phyloP scores from a whole-genome alignment of 1,140 invertebrate genomes.

The Nephila pilipes region DNA sequence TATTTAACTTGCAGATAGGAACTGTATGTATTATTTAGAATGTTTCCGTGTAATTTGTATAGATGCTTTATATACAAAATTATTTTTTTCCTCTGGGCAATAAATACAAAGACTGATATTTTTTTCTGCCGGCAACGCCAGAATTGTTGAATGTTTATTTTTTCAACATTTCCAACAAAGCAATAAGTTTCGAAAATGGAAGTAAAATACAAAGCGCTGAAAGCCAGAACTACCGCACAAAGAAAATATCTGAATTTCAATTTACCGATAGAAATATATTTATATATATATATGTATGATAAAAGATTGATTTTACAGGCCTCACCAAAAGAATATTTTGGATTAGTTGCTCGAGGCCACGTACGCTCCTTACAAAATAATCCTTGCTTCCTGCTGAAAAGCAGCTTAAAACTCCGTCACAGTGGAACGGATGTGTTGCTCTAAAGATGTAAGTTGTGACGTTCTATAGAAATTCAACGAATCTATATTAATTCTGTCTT shows the following conservation, averaged over 20 bases:
- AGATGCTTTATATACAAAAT: too few species aligned
- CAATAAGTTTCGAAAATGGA: too few species aligned
- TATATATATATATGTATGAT: not conserved
- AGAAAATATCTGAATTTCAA: constrained; percentile 8
- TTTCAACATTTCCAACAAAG: too few species aligned
- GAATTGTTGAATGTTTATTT: too few species aligned
- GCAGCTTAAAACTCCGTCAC: not conserved
- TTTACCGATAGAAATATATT: not conserved
- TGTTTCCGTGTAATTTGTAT: too few species aligned
- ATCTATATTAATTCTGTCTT: not conserved
- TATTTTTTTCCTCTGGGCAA: too few species aligned
- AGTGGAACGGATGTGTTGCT: not conserved
- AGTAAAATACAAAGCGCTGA: not conserved
- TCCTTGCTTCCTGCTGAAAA: not conserved
- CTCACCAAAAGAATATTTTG: not conserved
- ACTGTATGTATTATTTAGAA: too few species aligned
- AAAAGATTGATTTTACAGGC: not conserved
- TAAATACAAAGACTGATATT: too few species aligned
- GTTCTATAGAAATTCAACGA: not conserved
- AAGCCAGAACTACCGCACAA: not conserved
- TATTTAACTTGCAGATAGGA: too few species aligned
- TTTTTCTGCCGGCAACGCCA: too few species aligned
- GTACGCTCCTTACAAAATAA: not conserved
- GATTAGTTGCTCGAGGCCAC: not conserved
- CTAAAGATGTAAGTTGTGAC: not conserved